A percentile compares a stretch with the other conserved stretches of the same genome.
phyloP scores from a whole-genome alignment of 2,113 vertebrate genomes.

The Athene cunicularia region DNA sequence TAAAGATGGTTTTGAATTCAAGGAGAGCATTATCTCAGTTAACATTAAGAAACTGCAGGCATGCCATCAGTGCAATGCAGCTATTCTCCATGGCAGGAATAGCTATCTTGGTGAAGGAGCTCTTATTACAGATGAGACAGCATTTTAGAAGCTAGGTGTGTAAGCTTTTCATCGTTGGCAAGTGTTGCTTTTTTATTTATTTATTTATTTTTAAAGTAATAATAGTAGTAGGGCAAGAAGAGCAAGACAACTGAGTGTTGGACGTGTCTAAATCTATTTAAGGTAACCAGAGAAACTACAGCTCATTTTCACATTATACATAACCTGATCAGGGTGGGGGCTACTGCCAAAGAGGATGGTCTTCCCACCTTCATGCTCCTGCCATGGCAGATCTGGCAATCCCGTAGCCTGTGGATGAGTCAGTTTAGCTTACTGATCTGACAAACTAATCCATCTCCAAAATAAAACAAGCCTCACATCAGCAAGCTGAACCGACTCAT shows the following conservation, averaged over 20 bases:
- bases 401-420: not conserved
- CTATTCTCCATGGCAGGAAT: not conserved
- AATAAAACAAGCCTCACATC: not conserved
- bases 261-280: not conserved
- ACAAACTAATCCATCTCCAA: not conserved
- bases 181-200: not conserved
- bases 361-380: not conserved
- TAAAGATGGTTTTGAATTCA: not conserved
- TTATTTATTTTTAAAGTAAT: not conserved
- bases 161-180: not conserved
- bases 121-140: conserved; percentile 22
- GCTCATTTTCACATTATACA: not conserved
- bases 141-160: not conserved
- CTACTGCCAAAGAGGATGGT: not conserved
- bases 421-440: not conserved
- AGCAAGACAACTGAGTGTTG: not conserved
- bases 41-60: not conserved
- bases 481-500: not conserved
- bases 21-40: not conserved
- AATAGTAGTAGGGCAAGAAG: not conserved
- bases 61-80: not conserved
- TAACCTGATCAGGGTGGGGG: not conserved
- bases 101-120: not conserved
- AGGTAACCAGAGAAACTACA: not conserved
- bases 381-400: not conserved